Base-by-base conservation (phyloP, 2,113 vertebrate genomes). In the Prionailurus viverrinus region DNA sequence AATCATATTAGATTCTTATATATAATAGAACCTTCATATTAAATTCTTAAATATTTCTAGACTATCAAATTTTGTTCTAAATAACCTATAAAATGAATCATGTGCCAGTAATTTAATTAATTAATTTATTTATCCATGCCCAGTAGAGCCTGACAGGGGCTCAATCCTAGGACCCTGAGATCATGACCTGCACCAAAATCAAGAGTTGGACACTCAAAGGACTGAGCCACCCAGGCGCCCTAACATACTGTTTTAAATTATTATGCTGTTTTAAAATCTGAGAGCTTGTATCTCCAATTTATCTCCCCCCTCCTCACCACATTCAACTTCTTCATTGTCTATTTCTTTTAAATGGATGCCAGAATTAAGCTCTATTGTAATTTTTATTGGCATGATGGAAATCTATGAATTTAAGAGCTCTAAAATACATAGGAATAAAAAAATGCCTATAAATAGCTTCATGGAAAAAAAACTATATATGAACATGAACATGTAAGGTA, bases 31-130 rank as follows among this genome's bases (percentile, higher is more conserved):
- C 65, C 48, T 84, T 74, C 80, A 82, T 78, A 89, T 84, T 93
- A 91, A 84, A 81, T 94, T 91, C 81, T 91, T 80, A 73, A 91
- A 80, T 91, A 96, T 81, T 79, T 84, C 65, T 53, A 80, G n/a
- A 73, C 41, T 45, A 81, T 41, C 51, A 66, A 45, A 7, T 86
- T 91, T 36, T 94, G 45, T 80, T 81, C 23, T 74, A 96, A 73
- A 91, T 94, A 91, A 90, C 55, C 29, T 73, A 93, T 1, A 86
- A 45, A 94, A 94, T 86, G 36, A 96, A 45, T 94, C 36, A 33
- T 41, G 33, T 94, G 53, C 45, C 73, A 58, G 13, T 80, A 74
- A 79, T 21, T 85, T 93, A 94, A 85, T 96, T 71, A 90, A 71
- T 45, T 45, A 0, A 23, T 23, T 61, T 10, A 61, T 61, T 61